Percentiles rank a stretch among this genome's conserved stretches.
Conservation (phyloP, 2,797 vertebrate species). For the Poeciliopsis gracilis region DNA sequence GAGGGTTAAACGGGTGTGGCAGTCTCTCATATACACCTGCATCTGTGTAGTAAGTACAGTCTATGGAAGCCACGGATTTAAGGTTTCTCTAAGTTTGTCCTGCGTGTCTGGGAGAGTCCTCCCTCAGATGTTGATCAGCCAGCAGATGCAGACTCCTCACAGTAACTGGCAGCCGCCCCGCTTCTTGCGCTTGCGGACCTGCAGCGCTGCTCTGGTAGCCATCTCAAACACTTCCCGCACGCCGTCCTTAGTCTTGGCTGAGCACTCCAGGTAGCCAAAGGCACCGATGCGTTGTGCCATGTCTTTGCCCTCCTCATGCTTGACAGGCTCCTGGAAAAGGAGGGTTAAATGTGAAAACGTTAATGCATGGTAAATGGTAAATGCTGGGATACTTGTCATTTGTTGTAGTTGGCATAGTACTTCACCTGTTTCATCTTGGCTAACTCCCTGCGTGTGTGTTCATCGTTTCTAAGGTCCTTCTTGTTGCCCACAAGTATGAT, state of each 20-base stretch:
- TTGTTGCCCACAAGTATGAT: constrained; percentile 99
- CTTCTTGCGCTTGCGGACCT: constrained; percentile 94
- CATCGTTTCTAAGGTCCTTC: constrained; percentile 97
- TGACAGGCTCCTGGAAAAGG: constrained; percentile 88
- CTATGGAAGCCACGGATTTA: constrained; percentile 72
- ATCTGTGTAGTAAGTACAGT: constrained; percentile 69
- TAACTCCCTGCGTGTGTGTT: constrained; percentile 96
- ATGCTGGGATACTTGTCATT: not conserved
- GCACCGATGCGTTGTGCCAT: constrained; percentile 97
- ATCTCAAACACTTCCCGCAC: constrained; percentile 98
- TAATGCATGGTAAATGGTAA: not conserved
- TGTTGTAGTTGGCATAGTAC: not conserved
- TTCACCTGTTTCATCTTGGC: constrained; percentile 99
- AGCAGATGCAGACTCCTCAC: constrained; percentile 67
- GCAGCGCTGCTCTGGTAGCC: constrained; percentile 94
- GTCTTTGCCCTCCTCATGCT: constrained; percentile 94
- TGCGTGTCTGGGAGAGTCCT: constrained; percentile 26
- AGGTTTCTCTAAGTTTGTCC: constrained; percentile 58
- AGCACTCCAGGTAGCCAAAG: constrained; percentile 97
- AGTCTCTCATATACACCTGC: constrained; percentile 71
- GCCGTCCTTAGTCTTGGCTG: constrained; percentile 96
- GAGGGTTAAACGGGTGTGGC: constrained; percentile 63
- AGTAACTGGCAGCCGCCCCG: constrained; percentile 89
- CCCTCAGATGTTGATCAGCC: constrained; percentile 38
- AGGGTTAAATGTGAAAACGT: not conserved